phyloP scores from a whole-genome alignment of 2,888 invertebrate genomes.

The Masnerella sp. region DNA sequence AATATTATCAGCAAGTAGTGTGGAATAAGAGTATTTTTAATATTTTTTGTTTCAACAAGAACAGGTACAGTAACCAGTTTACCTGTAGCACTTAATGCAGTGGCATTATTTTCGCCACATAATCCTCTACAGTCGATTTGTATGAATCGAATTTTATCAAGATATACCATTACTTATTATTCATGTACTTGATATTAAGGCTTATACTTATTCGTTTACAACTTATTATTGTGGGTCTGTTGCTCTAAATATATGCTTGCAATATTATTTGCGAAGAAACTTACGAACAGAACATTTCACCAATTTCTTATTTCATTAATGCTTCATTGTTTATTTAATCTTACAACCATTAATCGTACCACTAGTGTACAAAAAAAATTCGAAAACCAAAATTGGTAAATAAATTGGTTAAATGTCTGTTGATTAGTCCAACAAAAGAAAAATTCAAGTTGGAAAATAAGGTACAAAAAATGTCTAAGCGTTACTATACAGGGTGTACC shows the following conservation, averaged over 20 bases:
- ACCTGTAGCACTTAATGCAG: constrained; percentile 71
- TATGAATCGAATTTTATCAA: constrained; percentile 59
- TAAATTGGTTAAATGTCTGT: constrained; percentile 24
- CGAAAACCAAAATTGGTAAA: not conserved
- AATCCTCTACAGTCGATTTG: constrained; percentile 58
- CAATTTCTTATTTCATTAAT: constrained; percentile 12
- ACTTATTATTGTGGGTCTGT: constrained; percentile 47
- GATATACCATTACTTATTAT: constrained; percentile 55
- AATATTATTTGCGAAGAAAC: constrained; percentile 39
- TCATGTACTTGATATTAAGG: constrained; percentile 61
- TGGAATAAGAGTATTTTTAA: constrained; percentile 76
- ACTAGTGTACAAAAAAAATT: not conserved
- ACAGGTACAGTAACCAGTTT: constrained; percentile 76
- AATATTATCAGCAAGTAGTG: constrained; percentile 69
- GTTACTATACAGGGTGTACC: constrained; percentile 52
- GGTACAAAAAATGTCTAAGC: constrained; percentile 37
- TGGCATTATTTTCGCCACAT: constrained; percentile 49
- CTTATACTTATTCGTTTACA: constrained; percentile 62
- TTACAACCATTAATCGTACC: not conserved
- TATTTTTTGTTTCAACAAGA: constrained; percentile 73
- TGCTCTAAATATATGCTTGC: constrained; percentile 43
- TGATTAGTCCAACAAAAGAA: constrained; percentile 10
- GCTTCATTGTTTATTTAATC: not conserved
- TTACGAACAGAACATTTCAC: constrained; percentile 43
- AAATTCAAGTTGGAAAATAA: constrained; percentile 22